Evolutionary conservation across 1,140 invertebrate genomes (phyloP), one percentile per base, ranked within the genome.

Genomic region (Cardiocondyla obscurior): DNA sequence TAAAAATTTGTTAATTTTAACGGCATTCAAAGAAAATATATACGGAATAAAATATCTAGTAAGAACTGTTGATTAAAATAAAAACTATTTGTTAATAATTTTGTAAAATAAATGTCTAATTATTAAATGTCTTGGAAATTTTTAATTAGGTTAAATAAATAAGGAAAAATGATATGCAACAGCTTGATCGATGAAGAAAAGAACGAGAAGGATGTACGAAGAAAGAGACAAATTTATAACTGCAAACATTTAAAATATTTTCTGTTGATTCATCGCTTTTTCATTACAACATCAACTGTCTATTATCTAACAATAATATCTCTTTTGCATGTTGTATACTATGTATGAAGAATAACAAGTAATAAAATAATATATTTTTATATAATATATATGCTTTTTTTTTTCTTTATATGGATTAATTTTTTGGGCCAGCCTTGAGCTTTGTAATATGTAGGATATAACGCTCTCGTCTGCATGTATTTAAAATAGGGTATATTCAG

Each of bases 361-460:
- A 92, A 90, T 92, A 92, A 92, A 92, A 92, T 92, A 92, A 92
- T 90, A 91, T 92, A 82, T 90, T 74, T 82, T 84, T 90, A 74
- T 88, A 84, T 73, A 82, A 65, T 51, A 77, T 77, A 77, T 77
- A 77, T 65, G 36, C 39, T 0, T 49, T 76, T 74, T 55, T 16
- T 76, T 79, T 74, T 55, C 44, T 76, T 79, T 86, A 79, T 84
- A 25, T 88, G 85, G 64, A 84, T 88, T 60, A 62, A 83, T 77
- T 83, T 58, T 76, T 85, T 65, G 79, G 69, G 74, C 79, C 81
- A 89, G 76, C 88, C 72, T 88, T 81, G 84, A 89, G 84, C 79
- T 82, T 89, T 72, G 81, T 86, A 87, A 81, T 74, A 82, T 70
- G 86, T 74, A 88, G 87, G 62, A 85, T 89, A 77, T 85, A 67